phyloP scores from a whole-genome alignment of 2,113 vertebrate species.

The Megaleporinus macrocephalus region DNA sequence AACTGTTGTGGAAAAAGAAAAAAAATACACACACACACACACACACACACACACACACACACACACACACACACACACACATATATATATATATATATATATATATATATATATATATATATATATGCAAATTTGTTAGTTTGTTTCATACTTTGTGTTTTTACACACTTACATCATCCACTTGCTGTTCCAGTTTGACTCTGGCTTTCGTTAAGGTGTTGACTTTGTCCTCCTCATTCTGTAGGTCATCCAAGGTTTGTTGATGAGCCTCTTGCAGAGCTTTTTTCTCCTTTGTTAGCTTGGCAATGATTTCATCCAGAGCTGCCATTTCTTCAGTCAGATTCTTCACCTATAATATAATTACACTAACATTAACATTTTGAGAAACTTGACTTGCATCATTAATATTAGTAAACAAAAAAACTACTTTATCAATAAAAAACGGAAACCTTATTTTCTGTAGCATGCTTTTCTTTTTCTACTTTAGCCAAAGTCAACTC shows the following conservation, averaged over 20 bases:
- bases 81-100: no score
- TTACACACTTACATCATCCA: constrained; percentile 69
- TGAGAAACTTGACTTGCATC: neutral
- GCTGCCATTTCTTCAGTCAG: constrained; percentile 68
- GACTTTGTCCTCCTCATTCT: constrained; percentile 72
- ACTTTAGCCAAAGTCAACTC: constrained; percentile 68
- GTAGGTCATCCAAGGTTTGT: constrained; percentile 66
- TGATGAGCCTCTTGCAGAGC: constrained; percentile 64
- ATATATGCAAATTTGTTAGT: constrained; percentile 8
- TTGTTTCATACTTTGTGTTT: no score
- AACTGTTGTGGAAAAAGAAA: constrained; percentile 77
- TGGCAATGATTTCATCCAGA: constrained; percentile 65
- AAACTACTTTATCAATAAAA: neutral
- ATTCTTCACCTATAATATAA: constrained; percentile 61
- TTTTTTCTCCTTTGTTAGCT: constrained; percentile 66
- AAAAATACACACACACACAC: neutral
- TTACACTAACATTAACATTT: no score
- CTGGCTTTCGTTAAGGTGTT: constrained; percentile 75
- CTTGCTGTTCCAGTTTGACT: constrained; percentile 74
- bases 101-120: no score
- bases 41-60: no score
- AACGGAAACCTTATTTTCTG: constrained; percentile 84
- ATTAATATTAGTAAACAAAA: neutral
- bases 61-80: no score
- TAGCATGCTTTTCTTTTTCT: constrained; percentile 88